Percentiles rank a stretch among this genome's conserved stretches.
Evolutionary conservation across 2,113 vertebrate species (phyloP).

Genomic region (crab-eating macaque (Macaca fascicularis)): DNA sequence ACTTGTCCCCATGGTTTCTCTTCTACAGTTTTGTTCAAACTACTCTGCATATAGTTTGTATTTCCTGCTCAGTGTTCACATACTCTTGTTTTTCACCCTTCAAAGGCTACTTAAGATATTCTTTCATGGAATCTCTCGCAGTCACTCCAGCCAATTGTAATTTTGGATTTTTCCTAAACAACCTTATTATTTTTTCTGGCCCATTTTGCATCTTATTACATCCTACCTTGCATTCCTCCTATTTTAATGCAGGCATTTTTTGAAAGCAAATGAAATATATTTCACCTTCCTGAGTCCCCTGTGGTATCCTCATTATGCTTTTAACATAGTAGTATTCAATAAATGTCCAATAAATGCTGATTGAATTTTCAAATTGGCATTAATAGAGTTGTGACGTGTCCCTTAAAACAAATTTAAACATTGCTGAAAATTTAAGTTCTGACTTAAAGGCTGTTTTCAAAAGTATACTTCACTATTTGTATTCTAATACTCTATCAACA

Average conservation of each 20-base stretch:
- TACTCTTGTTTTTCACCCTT: neutral
- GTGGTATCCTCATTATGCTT: neutral
- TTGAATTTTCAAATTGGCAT: neutral
- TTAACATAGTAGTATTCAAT: neutral
- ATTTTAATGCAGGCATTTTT: neutral
- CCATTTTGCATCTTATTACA: neutral
- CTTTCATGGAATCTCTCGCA: neutral
- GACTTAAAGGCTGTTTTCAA: neutral
- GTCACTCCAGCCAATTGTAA: neutral
- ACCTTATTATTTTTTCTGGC: neutral
- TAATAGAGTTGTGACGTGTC: neutral
- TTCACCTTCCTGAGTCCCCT: neutral
- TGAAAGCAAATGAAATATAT: constrained; percentile 13
- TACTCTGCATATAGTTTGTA: neutral
- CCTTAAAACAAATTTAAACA: neutral
- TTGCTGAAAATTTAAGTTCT: neutral
- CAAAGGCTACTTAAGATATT: neutral
- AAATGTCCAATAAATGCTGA: neutral
- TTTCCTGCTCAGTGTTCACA: neutral
- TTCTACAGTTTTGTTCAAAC: neutral
- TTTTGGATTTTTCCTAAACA: neutral
- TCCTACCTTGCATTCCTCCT: neutral
- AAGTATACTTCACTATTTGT: neutral
- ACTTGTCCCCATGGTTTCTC: neutral
- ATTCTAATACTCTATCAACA: neutral